A percentile compares a stretch with the other conserved stretches of the same genome.
phyloP scores from a whole-genome alignment of 2,888 invertebrate genomes.

The Campoletis raptor region DNA sequence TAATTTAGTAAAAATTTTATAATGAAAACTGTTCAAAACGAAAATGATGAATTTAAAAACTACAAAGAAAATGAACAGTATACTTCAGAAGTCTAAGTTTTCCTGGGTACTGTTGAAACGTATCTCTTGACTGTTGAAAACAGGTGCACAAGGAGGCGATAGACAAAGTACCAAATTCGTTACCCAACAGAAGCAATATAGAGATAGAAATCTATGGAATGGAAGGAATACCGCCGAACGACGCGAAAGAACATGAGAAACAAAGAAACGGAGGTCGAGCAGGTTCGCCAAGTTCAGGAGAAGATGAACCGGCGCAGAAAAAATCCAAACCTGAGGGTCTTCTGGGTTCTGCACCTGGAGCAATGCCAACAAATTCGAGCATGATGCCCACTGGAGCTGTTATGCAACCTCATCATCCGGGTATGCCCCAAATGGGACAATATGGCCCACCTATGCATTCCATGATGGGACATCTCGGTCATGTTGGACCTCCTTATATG shows the following conservation, averaged over 20 bases:
- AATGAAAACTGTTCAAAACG: too few species aligned
- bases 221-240: conserved; percentile 99
- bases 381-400: conserved; percentile 88
- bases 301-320: conserved; percentile 93
- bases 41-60: too few species aligned
- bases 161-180: conserved; percentile 99
- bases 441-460: conserved; percentile 87
- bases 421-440: conserved; percentile 87
- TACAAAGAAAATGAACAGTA: too few species aligned
- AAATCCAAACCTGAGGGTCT: conserved; percentile 90
- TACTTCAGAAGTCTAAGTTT: background rate
- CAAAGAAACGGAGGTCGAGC: conserved; percentile 90
- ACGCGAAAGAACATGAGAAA: conserved; percentile 97
- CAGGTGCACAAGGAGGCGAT: conserved; percentile 99
- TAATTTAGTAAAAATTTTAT: too few species aligned
- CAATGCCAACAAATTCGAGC: conserved; percentile 87
- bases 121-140: background rate
- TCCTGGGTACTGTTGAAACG: background rate
- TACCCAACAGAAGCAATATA: conserved; percentile 98
- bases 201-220: conserved; percentile 99
- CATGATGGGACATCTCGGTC: conserved; percentile 88
- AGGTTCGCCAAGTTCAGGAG: conserved; percentile 93
- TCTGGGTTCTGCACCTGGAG: conserved; percentile 88
- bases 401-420: conserved; percentile 85
- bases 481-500: conserved; percentile 92